A percentile compares a stretch with the other conserved stretches of the same genome.
These are phyloP conservation scores for Threskiornis aethiopicus DNA, from an alignment of 2,797 vertebrate genomes.

Conservation along the genomic window DNA sequence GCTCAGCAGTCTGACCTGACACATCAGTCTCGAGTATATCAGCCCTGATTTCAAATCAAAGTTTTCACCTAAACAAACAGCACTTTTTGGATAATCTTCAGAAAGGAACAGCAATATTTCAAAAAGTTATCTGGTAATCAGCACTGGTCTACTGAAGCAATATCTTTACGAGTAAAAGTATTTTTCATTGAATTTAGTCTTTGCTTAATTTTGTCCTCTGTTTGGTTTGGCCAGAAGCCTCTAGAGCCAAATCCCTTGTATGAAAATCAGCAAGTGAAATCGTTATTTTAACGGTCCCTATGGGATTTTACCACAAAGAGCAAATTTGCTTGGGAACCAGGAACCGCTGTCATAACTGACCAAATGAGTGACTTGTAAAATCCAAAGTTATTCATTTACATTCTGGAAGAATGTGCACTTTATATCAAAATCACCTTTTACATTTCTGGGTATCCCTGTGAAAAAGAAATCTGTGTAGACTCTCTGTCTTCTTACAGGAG, in stretches of 20 bases:
- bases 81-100: background rate
- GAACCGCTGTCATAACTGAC: background rate
- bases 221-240: background rate
- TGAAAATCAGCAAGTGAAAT: background rate
- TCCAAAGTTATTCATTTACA: background rate
- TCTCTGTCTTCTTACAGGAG: background rate
- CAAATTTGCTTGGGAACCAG: background rate
- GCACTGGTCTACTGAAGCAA: background rate
- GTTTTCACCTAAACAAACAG: background rate
- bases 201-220: background rate
- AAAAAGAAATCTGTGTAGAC: background rate
- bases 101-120: background rate
- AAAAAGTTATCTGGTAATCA: background rate
- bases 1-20: background rate
- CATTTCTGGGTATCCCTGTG: background rate
- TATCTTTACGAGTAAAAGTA: background rate
- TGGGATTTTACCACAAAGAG: background rate
- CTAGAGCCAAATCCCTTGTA: background rate
- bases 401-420: background rate
- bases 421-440: background rate
- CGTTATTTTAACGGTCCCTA: background rate
- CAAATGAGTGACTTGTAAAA: background rate
- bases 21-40: background rate
- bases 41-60: background rate
- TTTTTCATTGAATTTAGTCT: background rate